Percentiles rank a stretch among this genome's conserved stretches.
phyloP scores from a whole-genome alignment of 2,113 vertebrate genomes.

The Monarcha castaneiventris region DNA sequence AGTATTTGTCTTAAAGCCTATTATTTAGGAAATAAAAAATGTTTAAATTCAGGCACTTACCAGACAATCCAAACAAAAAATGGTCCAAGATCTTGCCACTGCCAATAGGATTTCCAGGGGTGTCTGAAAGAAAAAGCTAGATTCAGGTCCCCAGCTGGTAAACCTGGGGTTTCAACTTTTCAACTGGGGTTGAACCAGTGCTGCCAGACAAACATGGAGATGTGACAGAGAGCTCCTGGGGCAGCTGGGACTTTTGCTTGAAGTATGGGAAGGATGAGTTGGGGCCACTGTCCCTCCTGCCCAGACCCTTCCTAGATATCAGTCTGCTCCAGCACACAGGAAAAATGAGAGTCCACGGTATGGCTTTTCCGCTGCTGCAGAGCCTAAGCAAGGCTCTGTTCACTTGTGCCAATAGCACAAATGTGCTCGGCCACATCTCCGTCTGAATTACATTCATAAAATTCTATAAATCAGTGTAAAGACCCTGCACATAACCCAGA shows the following conservation, averaged over 20 bases:
- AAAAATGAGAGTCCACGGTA: neutral
- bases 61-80: neutral
- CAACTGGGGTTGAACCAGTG: neutral
- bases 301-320: neutral
- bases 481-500: neutral
- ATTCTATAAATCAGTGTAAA: neutral
- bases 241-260: neutral
- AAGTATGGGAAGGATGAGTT: neutral
- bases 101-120: neutral
- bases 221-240: neutral
- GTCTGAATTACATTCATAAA: neutral
- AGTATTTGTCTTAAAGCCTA: neutral
- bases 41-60: neutral
- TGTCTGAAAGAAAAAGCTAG: neutral
- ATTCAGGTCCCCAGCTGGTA: neutral
- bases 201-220: neutral
- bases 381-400: neutral
- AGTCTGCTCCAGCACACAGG: neutral
- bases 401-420: neutral
- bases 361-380: rapidly evolving
- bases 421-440: neutral
- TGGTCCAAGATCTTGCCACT: neutral
- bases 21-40: neutral
- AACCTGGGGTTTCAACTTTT: neutral
- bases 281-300: neutral